Conservation (phyloP, 2,888 invertebrate species). For the Helobdella robusta region DNA sequence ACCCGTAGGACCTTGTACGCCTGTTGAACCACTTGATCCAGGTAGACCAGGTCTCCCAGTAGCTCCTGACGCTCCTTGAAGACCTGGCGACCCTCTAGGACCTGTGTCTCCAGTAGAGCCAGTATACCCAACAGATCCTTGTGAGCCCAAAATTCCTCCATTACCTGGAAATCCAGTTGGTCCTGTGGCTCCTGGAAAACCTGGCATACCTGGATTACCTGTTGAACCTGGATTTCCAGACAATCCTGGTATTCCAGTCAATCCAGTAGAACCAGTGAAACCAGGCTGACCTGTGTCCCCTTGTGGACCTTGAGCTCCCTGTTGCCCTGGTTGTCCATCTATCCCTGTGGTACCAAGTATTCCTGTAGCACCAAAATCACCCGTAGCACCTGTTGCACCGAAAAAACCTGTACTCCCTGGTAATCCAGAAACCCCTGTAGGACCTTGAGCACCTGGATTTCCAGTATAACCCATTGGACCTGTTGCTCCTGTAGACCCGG, state of each 20-base stretch:
- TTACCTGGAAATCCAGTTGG: background rate
- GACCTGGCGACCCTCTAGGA: background rate
- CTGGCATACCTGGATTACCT: slow-evolving; percentile 19
- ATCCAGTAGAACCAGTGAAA: slow-evolving; percentile 3
- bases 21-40: slow-evolving; percentile 24
- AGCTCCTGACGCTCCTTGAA: slow-evolving; percentile 21
- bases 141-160: slow-evolving; percentile 48
- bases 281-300: slow-evolving; percentile 16
- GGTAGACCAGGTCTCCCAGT: slow-evolving; percentile 25
- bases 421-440: slow-evolving; percentile 8
- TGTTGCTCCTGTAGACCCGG: slow-evolving; percentile 23
- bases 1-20: slow-evolving; percentile 11
- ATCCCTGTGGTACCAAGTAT: slow-evolving; percentile 16
- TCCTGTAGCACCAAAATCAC: slow-evolving; percentile 30
- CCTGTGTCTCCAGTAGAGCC: background rate
- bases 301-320: slow-evolving; percentile 16
- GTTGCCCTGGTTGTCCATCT: slow-evolving; percentile 25
- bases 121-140: too few species aligned
- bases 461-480: slow-evolving; percentile 26
- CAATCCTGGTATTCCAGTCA: slow-evolving; percentile 12
- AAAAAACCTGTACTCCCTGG: slow-evolving; percentile 1
- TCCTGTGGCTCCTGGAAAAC: slow-evolving; percentile 30
- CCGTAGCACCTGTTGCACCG: slow-evolving; percentile 16
- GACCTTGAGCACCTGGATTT: background rate
- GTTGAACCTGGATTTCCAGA: slow-evolving; percentile 27